phyloP scores from a whole-genome alignment of 30 jellyfish, hydroid and myxozoan genomes.

The Turritopsis dohrnii region DNA sequence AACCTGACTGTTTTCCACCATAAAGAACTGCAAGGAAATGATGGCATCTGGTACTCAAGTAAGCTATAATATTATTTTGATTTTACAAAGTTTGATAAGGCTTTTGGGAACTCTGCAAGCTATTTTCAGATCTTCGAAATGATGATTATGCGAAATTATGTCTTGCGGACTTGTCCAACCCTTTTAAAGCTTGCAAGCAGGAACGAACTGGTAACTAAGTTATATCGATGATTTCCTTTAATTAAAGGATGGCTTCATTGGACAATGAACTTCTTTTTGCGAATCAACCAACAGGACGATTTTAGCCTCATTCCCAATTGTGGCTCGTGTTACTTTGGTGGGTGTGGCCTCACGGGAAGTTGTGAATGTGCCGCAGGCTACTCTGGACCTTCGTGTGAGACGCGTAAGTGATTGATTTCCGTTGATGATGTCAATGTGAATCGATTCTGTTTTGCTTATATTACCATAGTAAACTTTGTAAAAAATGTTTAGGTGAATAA shows the following conservation, averaged over 20 bases:
- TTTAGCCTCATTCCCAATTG: constrained; percentile 36
- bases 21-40: constrained; percentile 48
- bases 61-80: too few relatives aligned
- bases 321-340: constrained; percentile 88
- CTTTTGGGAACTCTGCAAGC: too few relatives aligned
- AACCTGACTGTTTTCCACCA: constrained; percentile 64
- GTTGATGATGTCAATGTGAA: not conserved
- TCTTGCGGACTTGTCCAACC: not conserved
- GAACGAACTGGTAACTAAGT: not conserved
- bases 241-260: constrained; percentile 94
- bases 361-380: constrained; percentile 98
- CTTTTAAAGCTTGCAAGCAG: not conserved
- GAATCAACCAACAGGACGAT: constrained; percentile 48
- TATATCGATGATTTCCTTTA: not conserved
- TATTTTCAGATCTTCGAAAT: too few relatives aligned
- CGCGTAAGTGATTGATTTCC: constrained; percentile 41
- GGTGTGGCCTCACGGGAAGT: constrained; percentile 89
- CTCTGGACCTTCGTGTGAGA: constrained; percentile 63
- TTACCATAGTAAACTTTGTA: not conserved
- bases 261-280: constrained; percentile 73
- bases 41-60: constrained; percentile 92
- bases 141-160: too few relatives aligned
- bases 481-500: not conserved
- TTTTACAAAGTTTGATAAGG: too few relatives aligned
- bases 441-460: not conserved